Base-by-base conservation (phyloP, 2,888 invertebrate genomes). In the Stramonita haemastoma region DNA sequence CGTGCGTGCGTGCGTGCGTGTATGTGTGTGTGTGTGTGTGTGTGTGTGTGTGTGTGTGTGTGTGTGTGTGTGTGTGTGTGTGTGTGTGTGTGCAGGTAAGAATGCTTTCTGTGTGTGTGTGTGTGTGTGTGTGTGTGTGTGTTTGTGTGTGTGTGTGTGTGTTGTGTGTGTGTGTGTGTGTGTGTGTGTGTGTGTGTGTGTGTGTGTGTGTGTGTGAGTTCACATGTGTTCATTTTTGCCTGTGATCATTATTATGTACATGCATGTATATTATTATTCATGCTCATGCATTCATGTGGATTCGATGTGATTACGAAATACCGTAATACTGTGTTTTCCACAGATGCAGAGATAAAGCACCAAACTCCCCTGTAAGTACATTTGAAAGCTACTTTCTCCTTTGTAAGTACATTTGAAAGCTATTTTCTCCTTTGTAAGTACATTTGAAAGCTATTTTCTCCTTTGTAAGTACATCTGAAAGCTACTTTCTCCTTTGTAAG, bases 21-120 rank as follows among this genome's bases (percentile, higher is more conserved):
- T 11, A 36, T 83, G 81, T 36, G 81, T 83, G 81, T 36, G 79
- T 83, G 81, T 36, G 81, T 83, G 81, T 36, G 81, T 83, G 46
- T 36, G 81, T 83, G 81, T 36, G 81, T 46, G 81, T 83, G 81
- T 83, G 81, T 83, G 81, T 46, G 81, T 83, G 34, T 83, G 29
- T 32, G 32, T 32, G 32, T 32, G 32, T 79, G 32, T 79, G 13
- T 32, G 32, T 79, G 32, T 79, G 13, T 79, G 79, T 79, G 13
- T n/a, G n/a, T n/a, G n/a, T n/a, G n/a, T n/a, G n/a, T n/a, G n/a
- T n/a, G n/a, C n/a, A n/a, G n/a, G n/a, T n/a, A n/a, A n/a, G n/a
- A n/a, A n/a, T n/a, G n/a, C n/a, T n/a, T n/a, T n/a, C n/a, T n/a
- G n/a, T n/a, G n/a, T n/a, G n/a, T n/a, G n/a, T n/a, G n/a, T n/a